Evolutionary conservation across 2,113 vertebrate genomes (phyloP).

Genomic region (Cygnus atratus): DNA sequence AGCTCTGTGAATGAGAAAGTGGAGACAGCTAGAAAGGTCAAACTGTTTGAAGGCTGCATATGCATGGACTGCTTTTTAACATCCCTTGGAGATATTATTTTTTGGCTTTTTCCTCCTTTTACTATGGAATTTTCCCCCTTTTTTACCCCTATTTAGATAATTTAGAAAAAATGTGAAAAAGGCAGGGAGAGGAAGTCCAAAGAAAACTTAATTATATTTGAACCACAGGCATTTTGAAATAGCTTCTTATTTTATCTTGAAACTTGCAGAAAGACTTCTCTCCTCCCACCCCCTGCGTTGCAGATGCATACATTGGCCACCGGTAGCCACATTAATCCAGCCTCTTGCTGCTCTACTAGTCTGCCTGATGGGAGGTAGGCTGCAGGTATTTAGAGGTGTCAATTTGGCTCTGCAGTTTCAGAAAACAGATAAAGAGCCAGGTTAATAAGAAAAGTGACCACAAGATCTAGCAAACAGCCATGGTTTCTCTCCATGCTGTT

Average conservation of each 20-base stretch:
- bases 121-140: background rate
- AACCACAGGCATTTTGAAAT: background rate
- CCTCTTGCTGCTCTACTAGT: background rate
- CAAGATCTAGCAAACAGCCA: background rate
- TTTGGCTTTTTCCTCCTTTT: background rate
- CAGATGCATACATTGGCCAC: background rate
- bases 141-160: background rate
- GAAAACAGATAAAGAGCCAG: background rate
- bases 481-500: slow-evolving; percentile 67
- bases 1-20: background rate
- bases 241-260: background rate
- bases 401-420: background rate
- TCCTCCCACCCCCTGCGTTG: background rate
- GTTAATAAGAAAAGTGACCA: background rate
- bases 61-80: background rate
- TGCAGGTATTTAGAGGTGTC: background rate
- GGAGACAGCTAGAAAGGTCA: background rate
- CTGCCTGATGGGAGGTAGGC: background rate
- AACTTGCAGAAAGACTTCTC: background rate
- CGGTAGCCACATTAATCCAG: background rate
- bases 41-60: background rate
- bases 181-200: background rate
- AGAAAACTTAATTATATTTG: background rate
- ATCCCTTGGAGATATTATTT: background rate
- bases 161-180: background rate